A percentile compares a stretch with the other conserved stretches of the same genome.
These are phyloP conservation scores for pig (Sus scrofa) DNA, from an alignment of 2,113 vertebrate species.

Conservation along the genomic window DNA sequence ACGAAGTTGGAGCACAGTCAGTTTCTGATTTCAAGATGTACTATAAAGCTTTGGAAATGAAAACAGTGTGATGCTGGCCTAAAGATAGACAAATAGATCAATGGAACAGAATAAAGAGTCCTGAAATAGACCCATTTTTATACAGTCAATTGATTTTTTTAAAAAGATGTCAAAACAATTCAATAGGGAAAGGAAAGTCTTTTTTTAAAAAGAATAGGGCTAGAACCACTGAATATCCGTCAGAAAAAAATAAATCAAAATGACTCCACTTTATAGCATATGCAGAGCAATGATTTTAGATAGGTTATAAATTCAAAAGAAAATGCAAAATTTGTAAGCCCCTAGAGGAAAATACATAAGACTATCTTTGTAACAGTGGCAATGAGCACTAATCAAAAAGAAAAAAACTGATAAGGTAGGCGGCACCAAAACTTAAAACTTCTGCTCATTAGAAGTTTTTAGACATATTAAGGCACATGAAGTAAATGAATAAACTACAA, in stretches of 20 bases:
- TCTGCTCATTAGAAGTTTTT: background rate
- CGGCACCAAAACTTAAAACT: background rate
- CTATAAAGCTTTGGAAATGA: constrained; percentile 20
- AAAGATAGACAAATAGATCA: constrained; percentile 4
- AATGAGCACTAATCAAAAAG: background rate
- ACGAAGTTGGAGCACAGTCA: background rate
- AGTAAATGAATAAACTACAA: background rate
- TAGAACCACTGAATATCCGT: background rate
- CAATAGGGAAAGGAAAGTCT: background rate
- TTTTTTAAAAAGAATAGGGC: background rate
- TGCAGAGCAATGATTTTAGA: constrained; percentile 6
- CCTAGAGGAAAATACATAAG: background rate
- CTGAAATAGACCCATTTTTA: constrained; percentile 37
- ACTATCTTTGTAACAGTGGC: background rate
- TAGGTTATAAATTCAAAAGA: background rate
- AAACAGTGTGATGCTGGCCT: background rate
- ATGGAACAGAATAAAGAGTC: background rate
- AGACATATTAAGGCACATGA: background rate
- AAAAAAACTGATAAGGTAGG: background rate
- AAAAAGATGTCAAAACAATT: constrained; percentile 36
- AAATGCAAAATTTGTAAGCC: constrained; percentile 5
- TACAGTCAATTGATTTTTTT: constrained; percentile 8
- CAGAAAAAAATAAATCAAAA: constrained; percentile 35
- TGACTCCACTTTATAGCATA: background rate
- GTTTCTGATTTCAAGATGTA: constrained; percentile 18